These are phyloP conservation scores for Mola mola DNA, from an alignment of 2,113 vertebrate species.

Conservation along the genomic window DNA sequence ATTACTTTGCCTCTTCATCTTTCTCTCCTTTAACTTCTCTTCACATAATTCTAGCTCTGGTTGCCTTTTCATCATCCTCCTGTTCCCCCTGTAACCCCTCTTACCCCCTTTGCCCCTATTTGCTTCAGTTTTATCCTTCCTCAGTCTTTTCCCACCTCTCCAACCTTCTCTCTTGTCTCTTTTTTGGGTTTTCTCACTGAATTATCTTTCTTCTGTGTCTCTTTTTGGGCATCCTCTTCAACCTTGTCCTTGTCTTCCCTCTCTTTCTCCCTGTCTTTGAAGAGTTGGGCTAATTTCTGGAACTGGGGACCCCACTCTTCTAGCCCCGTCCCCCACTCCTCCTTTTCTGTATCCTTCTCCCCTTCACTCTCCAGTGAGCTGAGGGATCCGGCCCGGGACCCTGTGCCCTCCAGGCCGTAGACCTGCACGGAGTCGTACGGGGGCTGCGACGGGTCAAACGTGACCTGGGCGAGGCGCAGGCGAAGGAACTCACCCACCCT, in stretches of 20 bases:
- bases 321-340: constrained; percentile 78
- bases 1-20: constrained; percentile 82
- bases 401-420: constrained; percentile 89
- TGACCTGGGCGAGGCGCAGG: constrained; percentile 87
- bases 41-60: constrained; percentile 74
- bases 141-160: constrained; percentile 62
- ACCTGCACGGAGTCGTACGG: constrained; percentile 93
- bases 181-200: constrained; percentile 47
- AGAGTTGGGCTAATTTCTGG: constrained; percentile 88
- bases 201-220: constrained; percentile 40
- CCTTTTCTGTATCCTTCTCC: constrained; percentile 77
- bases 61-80: constrained; percentile 78
- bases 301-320: constrained; percentile 91
- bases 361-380: constrained; percentile 88
- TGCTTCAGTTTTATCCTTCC: constrained; percentile 58
- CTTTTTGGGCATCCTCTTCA: constrained; percentile 46
- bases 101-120: constrained; percentile 59
- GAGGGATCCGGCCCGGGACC: constrained; percentile 88
- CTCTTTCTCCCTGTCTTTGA: constrained; percentile 81
- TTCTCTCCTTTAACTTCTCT: constrained; percentile 80
- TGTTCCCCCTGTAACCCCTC: constrained; percentile 47
- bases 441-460: constrained; percentile 87
- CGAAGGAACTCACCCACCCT: constrained; percentile 87
- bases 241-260: constrained; percentile 62
- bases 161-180: constrained; percentile 32